phyloP scores from a whole-genome alignment of 2,113 vertebrate genomes.

The Synodontis membranacea region DNA sequence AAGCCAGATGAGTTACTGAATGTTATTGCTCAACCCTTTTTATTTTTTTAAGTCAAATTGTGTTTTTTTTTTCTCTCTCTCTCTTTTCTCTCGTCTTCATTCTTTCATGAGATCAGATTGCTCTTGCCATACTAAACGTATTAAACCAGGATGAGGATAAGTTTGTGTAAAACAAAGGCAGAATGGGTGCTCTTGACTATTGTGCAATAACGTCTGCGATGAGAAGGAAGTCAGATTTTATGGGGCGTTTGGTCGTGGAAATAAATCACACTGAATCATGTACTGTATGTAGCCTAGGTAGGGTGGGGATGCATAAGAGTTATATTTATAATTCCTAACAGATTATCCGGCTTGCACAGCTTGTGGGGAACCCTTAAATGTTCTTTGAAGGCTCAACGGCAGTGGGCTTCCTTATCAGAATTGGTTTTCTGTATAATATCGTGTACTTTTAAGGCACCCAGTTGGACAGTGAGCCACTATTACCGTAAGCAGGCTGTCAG shows the following conservation, averaged over 20 bases:
- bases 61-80: neutral
- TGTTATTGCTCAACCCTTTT: neutral
- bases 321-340: neutral
- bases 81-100: neutral
- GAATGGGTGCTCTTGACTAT: neutral
- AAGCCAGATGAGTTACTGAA: neutral
- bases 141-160: neutral
- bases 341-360: neutral
- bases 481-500: conserved; percentile 13
- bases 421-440: neutral
- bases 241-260: neutral
- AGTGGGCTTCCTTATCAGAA: neutral
- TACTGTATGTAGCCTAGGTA: neutral
- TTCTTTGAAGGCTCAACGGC: neutral
- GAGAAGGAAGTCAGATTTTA: neutral
- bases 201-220: neutral
- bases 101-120: neutral
- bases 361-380: neutral
- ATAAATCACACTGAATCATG: neutral
- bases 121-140: neutral
- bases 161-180: neutral
- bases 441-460: neutral
- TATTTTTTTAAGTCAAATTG: neutral
- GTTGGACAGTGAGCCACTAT: neutral
- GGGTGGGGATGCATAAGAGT: neutral